Evolutionary conservation across 1,140 invertebrate species (phyloP).

Genomic region (Portunus trituberculatus): DNA sequence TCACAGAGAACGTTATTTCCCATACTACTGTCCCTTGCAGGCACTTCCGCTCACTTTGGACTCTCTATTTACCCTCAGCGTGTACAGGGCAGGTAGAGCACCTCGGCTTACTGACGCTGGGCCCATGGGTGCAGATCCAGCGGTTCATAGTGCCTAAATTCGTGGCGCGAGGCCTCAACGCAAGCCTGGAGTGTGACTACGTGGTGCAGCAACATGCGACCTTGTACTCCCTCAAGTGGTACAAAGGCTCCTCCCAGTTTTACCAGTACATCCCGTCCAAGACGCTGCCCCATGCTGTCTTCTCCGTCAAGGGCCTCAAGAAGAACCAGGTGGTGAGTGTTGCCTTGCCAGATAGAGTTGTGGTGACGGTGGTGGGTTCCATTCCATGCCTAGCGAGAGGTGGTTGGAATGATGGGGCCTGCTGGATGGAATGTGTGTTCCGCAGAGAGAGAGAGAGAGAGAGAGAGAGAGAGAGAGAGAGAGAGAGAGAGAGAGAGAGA

Average conservation of each 20-base stretch:
- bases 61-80: constrained; percentile 19
- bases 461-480: no score
- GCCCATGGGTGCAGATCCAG: constrained; percentile 56
- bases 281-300: background rate
- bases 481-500: no score
- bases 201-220: constrained; percentile 52
- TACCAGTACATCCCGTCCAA: constrained; percentile 69
- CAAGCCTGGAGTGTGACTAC: constrained; percentile 63
- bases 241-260: constrained; percentile 70
- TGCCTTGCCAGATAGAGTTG: background rate
- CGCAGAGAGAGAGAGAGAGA: no score
- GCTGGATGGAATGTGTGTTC: no score
- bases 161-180: constrained; percentile 56
- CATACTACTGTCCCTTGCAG: no score
- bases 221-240: constrained; percentile 71
- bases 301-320: constrained; percentile 47
- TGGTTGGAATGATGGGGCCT: no score
- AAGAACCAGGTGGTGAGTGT: constrained; percentile 64
- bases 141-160: constrained; percentile 59
- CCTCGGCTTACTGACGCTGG: background rate
- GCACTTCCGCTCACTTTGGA: background rate
- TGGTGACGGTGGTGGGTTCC: background rate
- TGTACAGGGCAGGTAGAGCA: constrained; percentile 33
- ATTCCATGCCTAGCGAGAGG: no score
- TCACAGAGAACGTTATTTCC: no score